A percentile compares a stretch with the other conserved stretches of the same genome.
These are phyloP conservation scores for Oryzias dopingdopingensis DNA, from an alignment of 2,797 vertebrate genomes.

Conservation along the genomic window DNA sequence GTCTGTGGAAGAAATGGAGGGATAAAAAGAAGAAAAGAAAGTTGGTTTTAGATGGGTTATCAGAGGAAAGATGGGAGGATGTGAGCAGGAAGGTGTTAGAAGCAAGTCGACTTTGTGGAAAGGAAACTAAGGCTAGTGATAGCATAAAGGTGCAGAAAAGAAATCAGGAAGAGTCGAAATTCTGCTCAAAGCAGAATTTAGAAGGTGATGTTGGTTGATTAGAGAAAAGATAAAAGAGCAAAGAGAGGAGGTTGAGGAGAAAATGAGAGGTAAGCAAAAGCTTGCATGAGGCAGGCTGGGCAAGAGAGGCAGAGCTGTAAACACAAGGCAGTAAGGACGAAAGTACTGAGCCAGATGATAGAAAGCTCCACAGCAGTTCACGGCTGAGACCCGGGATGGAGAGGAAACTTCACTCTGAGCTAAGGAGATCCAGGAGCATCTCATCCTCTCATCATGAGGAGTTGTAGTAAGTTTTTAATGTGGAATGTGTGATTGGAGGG, in stretches of 20 bases:
- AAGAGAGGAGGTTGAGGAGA: slow-evolving; percentile 45
- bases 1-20: not conserved
- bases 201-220: slow-evolving; percentile 44
- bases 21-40: slow-evolving; percentile 18
- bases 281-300: slow-evolving; percentile 55
- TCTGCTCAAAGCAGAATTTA: not conserved
- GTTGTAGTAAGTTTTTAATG: slow-evolving; percentile 62
- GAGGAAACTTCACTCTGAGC: slow-evolving; percentile 32
- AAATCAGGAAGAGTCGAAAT: not conserved
- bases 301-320: slow-evolving; percentile 58
- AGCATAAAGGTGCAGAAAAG: not conserved
- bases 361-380: slow-evolving; percentile 27
- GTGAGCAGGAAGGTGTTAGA: not conserved
- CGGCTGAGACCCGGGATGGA: slow-evolving; percentile 42
- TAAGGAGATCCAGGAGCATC: slow-evolving; percentile 39
- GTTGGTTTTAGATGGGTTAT: slow-evolving; percentile 19
- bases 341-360: slow-evolving; percentile 29
- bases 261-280: slow-evolving; percentile 66
- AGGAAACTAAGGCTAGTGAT: not conserved
- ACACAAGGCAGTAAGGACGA: slow-evolving; percentile 37
- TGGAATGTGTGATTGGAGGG: not conserved
- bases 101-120: not conserved
- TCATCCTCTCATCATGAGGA: slow-evolving; percentile 60
- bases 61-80: not conserved
- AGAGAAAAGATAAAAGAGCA: slow-evolving; percentile 46